phyloP scores from a whole-genome alignment of 1,140 invertebrate species.

The Trichonephila clavata region DNA sequence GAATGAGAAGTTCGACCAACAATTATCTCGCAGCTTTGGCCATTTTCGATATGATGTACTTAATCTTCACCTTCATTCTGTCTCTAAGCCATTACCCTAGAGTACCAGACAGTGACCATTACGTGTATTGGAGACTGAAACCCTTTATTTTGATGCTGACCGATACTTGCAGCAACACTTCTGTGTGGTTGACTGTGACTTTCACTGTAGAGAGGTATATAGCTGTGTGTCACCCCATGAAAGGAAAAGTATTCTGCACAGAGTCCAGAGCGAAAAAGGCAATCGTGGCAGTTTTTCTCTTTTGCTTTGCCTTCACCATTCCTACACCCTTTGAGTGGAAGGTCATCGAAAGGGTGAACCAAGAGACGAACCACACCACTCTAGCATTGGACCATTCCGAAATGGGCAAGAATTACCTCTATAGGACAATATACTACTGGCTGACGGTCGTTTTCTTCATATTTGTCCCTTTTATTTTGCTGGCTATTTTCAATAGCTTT shows the following conservation, averaged over 20 bases:
- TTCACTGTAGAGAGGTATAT: constrained; percentile 91
- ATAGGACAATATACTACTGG: constrained; percentile 86
- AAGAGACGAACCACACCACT: constrained; percentile 75
- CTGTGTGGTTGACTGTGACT: constrained; percentile 89
- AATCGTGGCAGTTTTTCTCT: constrained; percentile 84
- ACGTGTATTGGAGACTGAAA: constrained; percentile 83
- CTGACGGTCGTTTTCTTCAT: constrained; percentile 86
- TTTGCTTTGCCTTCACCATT: constrained; percentile 86
- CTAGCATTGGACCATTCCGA: constrained; percentile 69
- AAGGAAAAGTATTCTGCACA: constrained; percentile 87
- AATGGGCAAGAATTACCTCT: constrained; percentile 84
- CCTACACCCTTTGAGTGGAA: constrained; percentile 86
- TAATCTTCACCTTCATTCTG: constrained; percentile 86
- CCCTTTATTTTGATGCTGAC: constrained; percentile 84
- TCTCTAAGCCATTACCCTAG: constrained; percentile 85
- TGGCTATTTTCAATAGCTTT: constrained; percentile 88
- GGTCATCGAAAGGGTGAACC: constrained; percentile 78
- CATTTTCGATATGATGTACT: constrained; percentile 87
- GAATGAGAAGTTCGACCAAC: constrained; percentile 89
- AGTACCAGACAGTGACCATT: constrained; percentile 81
- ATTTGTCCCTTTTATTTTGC: constrained; percentile 85
- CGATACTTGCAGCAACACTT: constrained; percentile 86
- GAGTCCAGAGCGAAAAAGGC: constrained; percentile 83
- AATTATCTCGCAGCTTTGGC: constrained; percentile 88
- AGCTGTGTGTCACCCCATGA: constrained; percentile 88